These are phyloP conservation scores for Eurystomus gularis DNA, from an alignment of 2,113 vertebrate species.

Conservation along the genomic window DNA sequence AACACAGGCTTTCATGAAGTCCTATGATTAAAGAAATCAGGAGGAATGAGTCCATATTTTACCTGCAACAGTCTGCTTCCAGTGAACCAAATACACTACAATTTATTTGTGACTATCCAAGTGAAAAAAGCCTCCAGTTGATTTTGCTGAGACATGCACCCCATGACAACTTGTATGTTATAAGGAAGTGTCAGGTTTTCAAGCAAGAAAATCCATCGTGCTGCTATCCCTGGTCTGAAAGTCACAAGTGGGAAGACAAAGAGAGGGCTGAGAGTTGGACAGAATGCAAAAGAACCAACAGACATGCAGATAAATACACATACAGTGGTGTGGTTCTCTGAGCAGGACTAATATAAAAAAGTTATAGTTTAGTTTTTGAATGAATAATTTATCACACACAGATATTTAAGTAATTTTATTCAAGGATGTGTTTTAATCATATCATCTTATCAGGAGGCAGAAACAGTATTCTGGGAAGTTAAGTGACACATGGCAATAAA, in stretches of 20 bases:
- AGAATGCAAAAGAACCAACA: neutral
- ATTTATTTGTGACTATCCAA: neutral
- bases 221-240: neutral
- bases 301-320: neutral
- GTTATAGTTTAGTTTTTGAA: neutral
- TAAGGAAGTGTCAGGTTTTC: neutral
- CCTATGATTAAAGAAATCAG: neutral
- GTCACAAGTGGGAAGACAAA: neutral
- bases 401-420: neutral
- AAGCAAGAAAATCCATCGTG: neutral
- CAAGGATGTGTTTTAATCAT: neutral
- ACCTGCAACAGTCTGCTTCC: neutral
- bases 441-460: neutral
- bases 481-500: neutral
- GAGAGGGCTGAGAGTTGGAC: neutral
- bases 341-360: neutral
- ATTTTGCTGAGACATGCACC: neutral
- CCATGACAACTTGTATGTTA: neutral
- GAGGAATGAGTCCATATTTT: neutral
- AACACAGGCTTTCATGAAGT: neutral
- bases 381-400: neutral
- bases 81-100: neutral
- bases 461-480: neutral
- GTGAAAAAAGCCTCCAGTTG: neutral
- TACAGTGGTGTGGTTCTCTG: neutral